Evolutionary conservation across 2,113 vertebrate species (phyloP).

Genomic region (Osmerus mordax): DNA sequence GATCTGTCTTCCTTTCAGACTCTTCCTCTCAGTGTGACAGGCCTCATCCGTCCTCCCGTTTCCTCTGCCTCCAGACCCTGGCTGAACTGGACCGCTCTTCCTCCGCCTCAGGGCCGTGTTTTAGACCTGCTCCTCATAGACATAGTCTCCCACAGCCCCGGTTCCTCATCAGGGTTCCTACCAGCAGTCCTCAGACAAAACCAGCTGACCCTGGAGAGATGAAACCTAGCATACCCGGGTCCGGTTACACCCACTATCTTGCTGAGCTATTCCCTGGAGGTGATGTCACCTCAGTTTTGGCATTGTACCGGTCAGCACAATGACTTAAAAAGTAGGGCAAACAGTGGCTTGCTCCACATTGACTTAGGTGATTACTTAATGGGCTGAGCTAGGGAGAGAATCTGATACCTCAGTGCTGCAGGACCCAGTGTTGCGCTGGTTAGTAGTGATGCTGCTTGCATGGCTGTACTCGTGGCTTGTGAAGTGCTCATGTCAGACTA

Average conservation of each 20-base stretch:
- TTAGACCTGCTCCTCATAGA: neutral
- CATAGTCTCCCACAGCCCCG: neutral
- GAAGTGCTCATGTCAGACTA: neutral
- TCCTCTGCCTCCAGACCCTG: neutral
- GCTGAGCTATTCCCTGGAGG: neutral
- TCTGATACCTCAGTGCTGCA: neutral
- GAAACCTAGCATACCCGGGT: neutral
- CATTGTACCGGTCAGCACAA: neutral
- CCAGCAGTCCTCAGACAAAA: neutral
- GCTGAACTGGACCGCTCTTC: neutral
- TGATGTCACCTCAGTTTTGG: neutral
- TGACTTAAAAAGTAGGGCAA: neutral
- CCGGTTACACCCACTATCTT: neutral
- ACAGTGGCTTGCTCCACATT: neutral
- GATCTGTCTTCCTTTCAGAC: neutral
- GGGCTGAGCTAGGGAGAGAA: neutral
- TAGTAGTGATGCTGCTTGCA: neutral
- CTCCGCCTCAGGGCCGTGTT: neutral
- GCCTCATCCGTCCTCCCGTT: neutral
- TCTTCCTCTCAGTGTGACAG: neutral
- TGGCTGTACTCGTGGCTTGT: neutral
- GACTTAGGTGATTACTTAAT: neutral
- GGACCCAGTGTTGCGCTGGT: neutral
- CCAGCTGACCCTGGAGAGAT: neutral
- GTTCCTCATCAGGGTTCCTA: neutral